Conservation (phyloP, 2,888 invertebrate species). For the Luperina nickerlii region DNA sequence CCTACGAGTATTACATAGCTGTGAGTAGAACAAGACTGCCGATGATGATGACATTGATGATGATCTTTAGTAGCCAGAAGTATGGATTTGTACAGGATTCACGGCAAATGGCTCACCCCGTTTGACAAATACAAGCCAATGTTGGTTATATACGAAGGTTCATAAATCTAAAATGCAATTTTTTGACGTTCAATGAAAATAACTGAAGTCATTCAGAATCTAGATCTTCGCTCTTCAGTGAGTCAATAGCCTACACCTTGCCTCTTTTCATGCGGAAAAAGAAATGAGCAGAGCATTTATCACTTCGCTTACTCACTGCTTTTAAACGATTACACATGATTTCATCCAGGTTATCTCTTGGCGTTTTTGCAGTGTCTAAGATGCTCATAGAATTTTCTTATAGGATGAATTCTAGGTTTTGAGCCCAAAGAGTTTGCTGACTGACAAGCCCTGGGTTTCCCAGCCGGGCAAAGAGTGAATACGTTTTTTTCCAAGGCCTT, state of each 20-base stretch:
- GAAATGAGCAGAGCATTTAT: not conserved
- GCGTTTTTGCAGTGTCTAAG: no score
- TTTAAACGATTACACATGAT: not conserved
- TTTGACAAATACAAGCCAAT: no score
- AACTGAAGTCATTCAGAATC: not conserved
- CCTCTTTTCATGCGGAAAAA: not conserved
- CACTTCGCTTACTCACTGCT: not conserved
- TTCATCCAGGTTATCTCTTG: not conserved
- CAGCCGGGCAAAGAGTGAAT: not conserved
- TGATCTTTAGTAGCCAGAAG: not conserved
- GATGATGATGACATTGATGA: no score
- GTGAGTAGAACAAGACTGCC: no score
- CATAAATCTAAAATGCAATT: not conserved
- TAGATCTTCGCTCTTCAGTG: not conserved
- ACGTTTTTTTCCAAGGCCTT: no score
- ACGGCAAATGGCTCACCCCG: no score
- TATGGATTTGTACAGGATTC: not conserved
- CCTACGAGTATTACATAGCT: no score
- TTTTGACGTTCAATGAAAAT: not conserved
- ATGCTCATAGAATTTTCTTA: not conserved
- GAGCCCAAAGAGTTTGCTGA: not conserved
- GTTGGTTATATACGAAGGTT: no score
- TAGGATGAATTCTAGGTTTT: not conserved
- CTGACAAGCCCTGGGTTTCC: no score
- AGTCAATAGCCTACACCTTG: not conserved